A percentile compares a stretch with the other conserved stretches of the same genome.
These are phyloP conservation scores for Cheilosia variabilis DNA, from an alignment of 2,888 invertebrate genomes.

Conservation along the genomic window DNA sequence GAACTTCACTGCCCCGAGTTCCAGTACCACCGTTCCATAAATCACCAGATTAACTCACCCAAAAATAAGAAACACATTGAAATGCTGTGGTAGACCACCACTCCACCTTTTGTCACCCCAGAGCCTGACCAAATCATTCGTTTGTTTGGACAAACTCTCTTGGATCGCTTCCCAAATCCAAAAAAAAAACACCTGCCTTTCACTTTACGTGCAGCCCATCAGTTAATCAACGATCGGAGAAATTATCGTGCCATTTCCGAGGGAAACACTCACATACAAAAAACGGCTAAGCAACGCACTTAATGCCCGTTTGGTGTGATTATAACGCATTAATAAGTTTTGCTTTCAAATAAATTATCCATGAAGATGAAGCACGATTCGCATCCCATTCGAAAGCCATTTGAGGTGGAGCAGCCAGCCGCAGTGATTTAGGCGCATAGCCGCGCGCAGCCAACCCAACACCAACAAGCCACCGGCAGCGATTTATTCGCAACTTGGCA, in stretches of 20 bases:
- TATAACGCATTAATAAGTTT: constrained; percentile 75
- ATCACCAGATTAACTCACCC: not conserved
- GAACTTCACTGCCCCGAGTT: not conserved
- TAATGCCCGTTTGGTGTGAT: constrained; percentile 75
- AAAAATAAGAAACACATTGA: not conserved
- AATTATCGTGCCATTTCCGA: constrained; percentile 43
- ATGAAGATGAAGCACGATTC: constrained; percentile 74
- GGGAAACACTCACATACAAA: constrained; percentile 10
- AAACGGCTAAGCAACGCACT: constrained; percentile 68
- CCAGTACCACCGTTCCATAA: not conserved
- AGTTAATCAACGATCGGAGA: constrained; percentile 66
- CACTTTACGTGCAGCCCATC: constrained; percentile 66
- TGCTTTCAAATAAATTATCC: constrained; percentile 75
- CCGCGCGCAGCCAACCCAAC: constrained; percentile 3
- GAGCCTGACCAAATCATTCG: not conserved
- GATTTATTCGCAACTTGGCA: constrained; percentile 73
- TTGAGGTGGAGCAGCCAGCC: constrained; percentile 74
- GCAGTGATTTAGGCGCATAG: not conserved
- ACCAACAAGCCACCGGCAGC: constrained; percentile 34
- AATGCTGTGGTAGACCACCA: constrained; percentile 16
- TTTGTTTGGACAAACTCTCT: not conserved
- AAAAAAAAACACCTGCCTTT: constrained; percentile 47
- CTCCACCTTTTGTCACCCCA: constrained; percentile 4
- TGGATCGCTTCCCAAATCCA: constrained; percentile 30
- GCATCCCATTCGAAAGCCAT: constrained; percentile 72